These are phyloP conservation scores for Yponomeuta malinellus DNA, from an alignment of 2,888 invertebrate species.

Conservation along the genomic window DNA sequence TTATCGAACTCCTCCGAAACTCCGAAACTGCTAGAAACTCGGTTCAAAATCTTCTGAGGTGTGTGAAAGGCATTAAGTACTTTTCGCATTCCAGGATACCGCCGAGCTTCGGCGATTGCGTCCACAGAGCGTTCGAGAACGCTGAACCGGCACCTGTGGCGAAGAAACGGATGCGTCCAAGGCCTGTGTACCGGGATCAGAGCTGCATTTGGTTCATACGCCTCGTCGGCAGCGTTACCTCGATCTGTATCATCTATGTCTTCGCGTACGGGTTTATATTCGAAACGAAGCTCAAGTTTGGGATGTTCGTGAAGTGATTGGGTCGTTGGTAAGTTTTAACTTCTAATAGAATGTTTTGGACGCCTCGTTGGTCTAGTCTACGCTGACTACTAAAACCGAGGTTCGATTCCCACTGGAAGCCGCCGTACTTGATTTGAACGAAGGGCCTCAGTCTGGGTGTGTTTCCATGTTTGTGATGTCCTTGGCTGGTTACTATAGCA, in stretches of 20 bases:
- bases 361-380: no score
- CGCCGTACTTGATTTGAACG: no score
- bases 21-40: no score
- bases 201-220: slow-evolving; percentile 55
- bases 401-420: no score
- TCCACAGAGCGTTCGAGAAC: not conserved
- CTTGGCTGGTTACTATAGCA: no score
- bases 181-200: slow-evolving; percentile 46
- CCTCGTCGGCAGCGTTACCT: slow-evolving; percentile 39
- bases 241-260: slow-evolving; percentile 52
- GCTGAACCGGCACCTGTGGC: not conserved
- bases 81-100: not conserved
- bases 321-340: not conserved
- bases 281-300: slow-evolving; percentile 55
- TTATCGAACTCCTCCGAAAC: no score
- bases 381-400: no score
- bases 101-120: not conserved
- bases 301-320: slow-evolving; percentile 37
- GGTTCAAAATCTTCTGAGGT: no score
- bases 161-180: slow-evolving; percentile 17
- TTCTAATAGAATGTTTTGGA: not conserved
- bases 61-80: no score
- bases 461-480: no score
- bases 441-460: no score
- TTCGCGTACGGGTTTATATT: slow-evolving; percentile 48